These are phyloP conservation scores for Bungarus multicinctus DNA, from an alignment of 2,113 vertebrate genomes.

Conservation along the genomic window DNA sequence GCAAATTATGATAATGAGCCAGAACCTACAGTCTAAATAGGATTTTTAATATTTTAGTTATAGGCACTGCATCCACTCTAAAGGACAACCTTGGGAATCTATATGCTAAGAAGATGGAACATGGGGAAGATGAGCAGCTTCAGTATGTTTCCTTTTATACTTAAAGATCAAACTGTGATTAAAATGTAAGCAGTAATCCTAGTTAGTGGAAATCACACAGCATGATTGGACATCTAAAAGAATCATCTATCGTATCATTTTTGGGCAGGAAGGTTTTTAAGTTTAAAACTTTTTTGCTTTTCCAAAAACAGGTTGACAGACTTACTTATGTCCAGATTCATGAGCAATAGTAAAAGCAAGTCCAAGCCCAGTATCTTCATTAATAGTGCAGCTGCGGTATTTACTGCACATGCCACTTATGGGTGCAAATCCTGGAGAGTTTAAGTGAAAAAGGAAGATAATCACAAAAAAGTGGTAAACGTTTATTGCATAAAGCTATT, in stretches of 20 bases:
- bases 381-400: constrained; percentile 88
- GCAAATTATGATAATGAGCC: not conserved
- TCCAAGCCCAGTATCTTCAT: constrained; percentile 87
- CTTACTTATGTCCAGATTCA: constrained; percentile 92
- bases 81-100: not conserved
- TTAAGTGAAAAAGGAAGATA: not conserved
- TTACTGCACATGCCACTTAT: constrained; percentile 94
- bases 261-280: not conserved
- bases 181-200: not conserved
- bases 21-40: not conserved
- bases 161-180: not conserved
- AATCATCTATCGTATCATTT: not conserved
- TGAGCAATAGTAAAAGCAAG: constrained; percentile 91
- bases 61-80: no score
- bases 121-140: not conserved
- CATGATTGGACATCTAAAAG: not conserved
- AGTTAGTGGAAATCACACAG: not conserved
- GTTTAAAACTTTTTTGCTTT: not conserved
- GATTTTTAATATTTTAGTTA: not conserved
- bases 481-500: not conserved
- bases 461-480: not conserved
- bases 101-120: not conserved
- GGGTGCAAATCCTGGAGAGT: constrained; percentile 80
- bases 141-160: not conserved
- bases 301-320: not conserved